Conservation (phyloP, 2,113 vertebrate genomes). For the Zingel zingel region DNA sequence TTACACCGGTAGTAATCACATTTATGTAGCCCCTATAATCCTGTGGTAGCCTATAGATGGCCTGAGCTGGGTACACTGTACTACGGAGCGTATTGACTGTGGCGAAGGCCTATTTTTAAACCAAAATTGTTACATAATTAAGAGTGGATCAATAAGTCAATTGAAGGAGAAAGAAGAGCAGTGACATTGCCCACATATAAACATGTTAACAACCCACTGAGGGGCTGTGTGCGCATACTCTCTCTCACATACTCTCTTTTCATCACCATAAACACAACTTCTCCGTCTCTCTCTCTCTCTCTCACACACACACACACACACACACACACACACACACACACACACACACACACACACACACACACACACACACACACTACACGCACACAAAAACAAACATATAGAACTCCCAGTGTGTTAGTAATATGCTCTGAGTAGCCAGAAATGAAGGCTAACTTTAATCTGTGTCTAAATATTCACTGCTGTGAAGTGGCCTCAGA, state of each 20-base stretch:
- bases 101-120: slow-evolving; percentile 61
- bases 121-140: slow-evolving; percentile 78
- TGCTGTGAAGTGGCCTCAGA: slow-evolving; percentile 22
- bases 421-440: not conserved
- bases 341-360: not conserved
- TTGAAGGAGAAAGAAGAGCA: slow-evolving; percentile 62
- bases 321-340: not conserved
- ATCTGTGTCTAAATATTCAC: slow-evolving; percentile 37
- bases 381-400: slow-evolving; percentile 16
- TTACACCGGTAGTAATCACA: slow-evolving; percentile 60
- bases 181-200: slow-evolving; percentile 44
- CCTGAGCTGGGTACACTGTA: slow-evolving; percentile 15
- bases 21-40: slow-evolving; percentile 57
- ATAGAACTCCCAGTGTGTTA: slow-evolving; percentile 3
- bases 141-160: slow-evolving; percentile 73
- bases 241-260: slow-evolving; percentile 3
- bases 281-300: not conserved
- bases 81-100: slow-evolving; percentile 36
- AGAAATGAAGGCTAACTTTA: slow-evolving; percentile 20
- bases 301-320: too few relatives aligned
- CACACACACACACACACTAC: not conserved
- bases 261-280: slow-evolving; percentile 10
- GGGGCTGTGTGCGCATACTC: slow-evolving; percentile 17
- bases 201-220: slow-evolving; percentile 57
- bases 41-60: slow-evolving; percentile 15